These are phyloP conservation scores for Hylaeus anthracinus DNA, from an alignment of 1,140 invertebrate genomes.

Conservation along the genomic window DNA sequence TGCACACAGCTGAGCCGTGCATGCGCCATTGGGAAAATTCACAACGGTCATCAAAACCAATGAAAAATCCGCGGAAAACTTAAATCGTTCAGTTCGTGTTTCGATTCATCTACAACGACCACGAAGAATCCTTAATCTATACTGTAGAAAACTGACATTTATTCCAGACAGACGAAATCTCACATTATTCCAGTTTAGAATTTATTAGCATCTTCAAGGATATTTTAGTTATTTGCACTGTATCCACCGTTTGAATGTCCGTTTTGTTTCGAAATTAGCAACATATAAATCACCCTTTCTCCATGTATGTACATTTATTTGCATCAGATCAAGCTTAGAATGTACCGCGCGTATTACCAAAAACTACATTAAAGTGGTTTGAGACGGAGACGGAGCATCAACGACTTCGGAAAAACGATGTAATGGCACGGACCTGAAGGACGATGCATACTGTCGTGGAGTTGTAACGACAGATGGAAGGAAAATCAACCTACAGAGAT, in stretches of 20 bases:
- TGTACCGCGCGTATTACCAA: background rate
- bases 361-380: conserved; percentile 27
- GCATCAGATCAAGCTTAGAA: background rate
- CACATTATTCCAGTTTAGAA: background rate
- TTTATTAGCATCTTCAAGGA: conserved; percentile 1
- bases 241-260: conserved; percentile 4
- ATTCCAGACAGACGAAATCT: background rate
- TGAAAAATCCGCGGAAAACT: conserved; percentile 43
- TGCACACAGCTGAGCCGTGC: conserved; percentile 74
- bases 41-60: conserved; percentile 66
- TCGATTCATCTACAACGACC: background rate
- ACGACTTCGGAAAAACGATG: conserved; percentile 53
- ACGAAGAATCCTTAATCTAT: background rate
- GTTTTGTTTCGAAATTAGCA: conserved; percentile 3
- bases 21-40: conserved; percentile 74
- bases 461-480: too few species aligned
- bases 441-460: too few species aligned
- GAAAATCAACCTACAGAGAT: too few species aligned
- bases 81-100: background rate
- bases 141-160: background rate
- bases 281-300: conserved; percentile 10
- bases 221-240: conserved; percentile 28
- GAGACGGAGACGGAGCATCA: conserved; percentile 20
- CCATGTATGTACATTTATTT: conserved; percentile 33
- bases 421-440: background rate